Base-by-base conservation (phyloP, 2,797 vertebrate genomes). In the Spheniscus humboldti region DNA sequence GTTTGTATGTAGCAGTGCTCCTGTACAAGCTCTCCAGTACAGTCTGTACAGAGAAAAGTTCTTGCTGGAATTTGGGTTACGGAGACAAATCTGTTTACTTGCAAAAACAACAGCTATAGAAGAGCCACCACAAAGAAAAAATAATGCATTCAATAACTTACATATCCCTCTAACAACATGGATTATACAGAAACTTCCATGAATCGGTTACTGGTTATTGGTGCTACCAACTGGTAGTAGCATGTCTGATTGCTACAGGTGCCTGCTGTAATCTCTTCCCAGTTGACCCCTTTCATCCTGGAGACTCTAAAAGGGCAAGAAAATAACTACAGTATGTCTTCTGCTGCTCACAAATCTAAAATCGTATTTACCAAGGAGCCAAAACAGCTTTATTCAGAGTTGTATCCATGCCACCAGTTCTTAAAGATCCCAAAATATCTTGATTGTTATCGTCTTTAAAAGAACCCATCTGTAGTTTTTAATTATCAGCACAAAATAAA, bases 1-100 rank as follows among this genome's bases (percentile, higher is more conserved):
- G 96, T 99, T 98, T 37, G 98, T 97, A 93, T 97, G 97, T 95
- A 98, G 97, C 41, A 98, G 98, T 16, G 97, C 97, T 96, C 98
- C 98, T 37, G 62, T 20, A 47, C 37, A 20, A 39, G 31, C 19
- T 11, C 86, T 73, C 97, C 77, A 98, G 95, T 98, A 86, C 15
- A 98, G 96, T 95, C 98, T 98, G 90, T 98, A 99, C 53, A 97
- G 97, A 97, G 98, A 98, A 86, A 91, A 97, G 98, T 92, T 98
- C 97, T 96, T 98, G 97, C 93, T 98, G 13, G 97, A 98, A 73
- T 97, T 91, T 10, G 98, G 96, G 94, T 99, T 98, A 96, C 98
- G 99, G 94, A 99, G 99, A 94, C 98, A 98, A 95, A 99, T 96
- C 95, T 99, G 98, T 86, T 99, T 98, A 94, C 97, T 98, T 73